Percentiles rank a stretch among this genome's conserved stretches.
Conservation (phyloP, 2,888 invertebrate genomes). For the Troides oblongomaculatus region DNA sequence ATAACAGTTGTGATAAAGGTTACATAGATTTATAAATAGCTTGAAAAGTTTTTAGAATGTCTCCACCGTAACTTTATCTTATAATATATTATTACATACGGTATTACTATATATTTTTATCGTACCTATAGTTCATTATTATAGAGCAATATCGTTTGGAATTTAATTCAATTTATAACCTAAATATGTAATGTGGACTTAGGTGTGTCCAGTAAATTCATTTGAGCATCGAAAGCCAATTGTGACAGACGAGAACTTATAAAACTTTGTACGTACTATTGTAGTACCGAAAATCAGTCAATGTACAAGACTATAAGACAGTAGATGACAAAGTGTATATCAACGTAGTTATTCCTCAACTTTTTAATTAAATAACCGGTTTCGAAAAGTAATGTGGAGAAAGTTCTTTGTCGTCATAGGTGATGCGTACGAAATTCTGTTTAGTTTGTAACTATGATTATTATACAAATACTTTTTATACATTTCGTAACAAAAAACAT, state of each 20-base stretch:
- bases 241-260: too few relatives aligned
- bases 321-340: background rate
- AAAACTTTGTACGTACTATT: background rate
- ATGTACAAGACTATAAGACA: background rate
- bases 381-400: conserved; percentile 2
- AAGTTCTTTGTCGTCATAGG: conserved; percentile 6
- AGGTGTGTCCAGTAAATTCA: too few relatives aligned
- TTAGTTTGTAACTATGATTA: background rate
- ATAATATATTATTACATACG: too few relatives aligned
- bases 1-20: too few relatives aligned
- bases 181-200: too few relatives aligned
- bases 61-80: too few relatives aligned
- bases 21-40: too few relatives aligned
- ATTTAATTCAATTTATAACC: too few relatives aligned
- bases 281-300: background rate
- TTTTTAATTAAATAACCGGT: conserved; percentile 5
- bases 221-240: too few relatives aligned
- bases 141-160: too few relatives aligned
- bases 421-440: conserved; percentile 4
- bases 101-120: background rate
- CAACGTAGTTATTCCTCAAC: background rate
- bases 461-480: background rate
- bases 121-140: background rate
- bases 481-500: background rate
- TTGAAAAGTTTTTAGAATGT: too few relatives aligned